Conservation (phyloP, 2,113 vertebrate genomes). For the Hiodon alosoides region DNA sequence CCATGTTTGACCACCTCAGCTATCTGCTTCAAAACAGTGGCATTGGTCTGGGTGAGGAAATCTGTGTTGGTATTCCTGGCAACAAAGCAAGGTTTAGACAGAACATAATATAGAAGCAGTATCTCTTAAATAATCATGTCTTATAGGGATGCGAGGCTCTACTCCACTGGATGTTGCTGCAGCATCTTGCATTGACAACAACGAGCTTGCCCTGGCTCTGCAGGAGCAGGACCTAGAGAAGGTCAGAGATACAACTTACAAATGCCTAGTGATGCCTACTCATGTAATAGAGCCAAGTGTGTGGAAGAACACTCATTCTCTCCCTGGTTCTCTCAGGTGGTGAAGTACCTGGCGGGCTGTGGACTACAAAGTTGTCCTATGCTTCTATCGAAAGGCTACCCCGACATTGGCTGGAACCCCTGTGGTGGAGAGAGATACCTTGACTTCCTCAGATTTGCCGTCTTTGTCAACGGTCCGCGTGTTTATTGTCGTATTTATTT, state of each 20-base stretch:
- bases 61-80: neutral
- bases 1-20: conserved; percentile 90
- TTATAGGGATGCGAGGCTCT: conserved; percentile 84
- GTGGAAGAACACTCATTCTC: neutral
- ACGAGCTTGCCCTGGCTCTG: conserved; percentile 83
- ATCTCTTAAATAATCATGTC: neutral
- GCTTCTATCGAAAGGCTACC: conserved; percentile 85
- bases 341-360: conserved; percentile 84
- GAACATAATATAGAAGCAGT: neutral
- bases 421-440: conserved; percentile 85
- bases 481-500: neutral
- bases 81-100: neutral
- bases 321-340: conserved; percentile 62
- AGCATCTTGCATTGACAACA: conserved; percentile 90
- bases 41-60: conserved; percentile 77
- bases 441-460: conserved; percentile 86
- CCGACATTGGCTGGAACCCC: conserved; percentile 92
- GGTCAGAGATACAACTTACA: conserved; percentile 51
- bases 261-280: neutral
- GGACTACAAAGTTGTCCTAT: conserved; percentile 87
- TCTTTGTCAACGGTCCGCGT: conserved; percentile 81
- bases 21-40: conserved; percentile 88
- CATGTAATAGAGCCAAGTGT: too few species aligned
- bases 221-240: conserved; percentile 91
- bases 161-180: conserved; percentile 88